phyloP scores from a whole-genome alignment of 2,797 vertebrate genomes.

The Onychomys torridus region DNA sequence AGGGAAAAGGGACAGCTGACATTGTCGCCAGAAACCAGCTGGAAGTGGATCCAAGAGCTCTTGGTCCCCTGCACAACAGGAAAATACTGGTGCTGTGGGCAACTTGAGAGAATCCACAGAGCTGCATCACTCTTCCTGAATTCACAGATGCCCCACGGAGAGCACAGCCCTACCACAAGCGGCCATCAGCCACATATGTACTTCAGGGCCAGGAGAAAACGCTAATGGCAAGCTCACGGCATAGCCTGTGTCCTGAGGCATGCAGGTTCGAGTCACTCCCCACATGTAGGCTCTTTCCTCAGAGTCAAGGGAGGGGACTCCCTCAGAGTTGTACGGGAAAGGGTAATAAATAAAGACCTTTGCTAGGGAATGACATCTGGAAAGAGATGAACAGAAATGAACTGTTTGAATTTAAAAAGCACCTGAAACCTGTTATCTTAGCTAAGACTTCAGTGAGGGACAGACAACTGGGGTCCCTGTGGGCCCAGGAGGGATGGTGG shows the following conservation, averaged over 20 bases:
- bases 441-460: not conserved
- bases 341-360: constrained; percentile 72
- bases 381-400: constrained; percentile 70
- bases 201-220: constrained; percentile 6
- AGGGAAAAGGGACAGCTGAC: no score
- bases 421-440: constrained; percentile 59
- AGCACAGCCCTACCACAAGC: constrained; percentile 25
- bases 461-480: not conserved
- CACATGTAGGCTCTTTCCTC: not conserved
- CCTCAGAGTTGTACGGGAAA: constrained; percentile 59
- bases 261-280: not conserved
- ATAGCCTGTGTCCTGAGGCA: rapidly evolving
- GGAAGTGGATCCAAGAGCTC: constrained; percentile 57
- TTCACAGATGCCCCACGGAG: constrained; percentile 57
- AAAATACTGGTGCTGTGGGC: constrained; percentile 43
- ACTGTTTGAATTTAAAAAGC: constrained; percentile 68
- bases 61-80: constrained; percentile 11
- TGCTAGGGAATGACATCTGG: constrained; percentile 69
- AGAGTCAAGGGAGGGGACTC: not conserved
- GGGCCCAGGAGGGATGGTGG: rapidly evolving
- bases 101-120: not conserved
- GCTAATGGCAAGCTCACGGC: not conserved
- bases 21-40: not conserved
- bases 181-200: not conserved
- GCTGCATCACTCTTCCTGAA: constrained; percentile 41